Base-by-base conservation (phyloP, 2,797 vertebrate genomes). In the Pangasius macronema region DNA sequence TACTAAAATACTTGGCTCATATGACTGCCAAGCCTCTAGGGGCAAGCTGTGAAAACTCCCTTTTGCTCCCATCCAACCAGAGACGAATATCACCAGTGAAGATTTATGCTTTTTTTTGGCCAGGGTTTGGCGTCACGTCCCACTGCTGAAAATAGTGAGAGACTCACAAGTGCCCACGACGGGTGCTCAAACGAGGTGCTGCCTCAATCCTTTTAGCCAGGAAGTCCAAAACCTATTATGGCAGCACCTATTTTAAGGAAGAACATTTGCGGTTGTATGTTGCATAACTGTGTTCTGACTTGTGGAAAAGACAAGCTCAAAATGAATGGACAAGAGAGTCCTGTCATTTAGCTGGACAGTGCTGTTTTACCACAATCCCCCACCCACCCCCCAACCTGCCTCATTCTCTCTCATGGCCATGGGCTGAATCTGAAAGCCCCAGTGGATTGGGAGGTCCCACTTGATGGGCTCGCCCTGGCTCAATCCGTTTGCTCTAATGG, bases 371-470 rank as follows among this genome's bases (percentile, higher is more conserved):
- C 67, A 72, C 14, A 83, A 14, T 2, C 30, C n/a, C 51, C 3
- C 18, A 1, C 75, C 22, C 76, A 33, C 77, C 13, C 53, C 9
- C 83, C 88, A 87, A 76, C 57, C 5, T 61, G 68, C 86, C 68
- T 87, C 30, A 16, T 30, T 76, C 63, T 70, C 27, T 86, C 68
- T 86, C 51, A 61, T 80, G 65, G 30, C 82, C 77, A 70, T 80
- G 67, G 33, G n/a, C 87, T 57, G 88, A 75, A 85, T 87, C 84
- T 82, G 63, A 88, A 88, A 63, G 30, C 85, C 87, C 84, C 87
- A 92, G 93, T 92, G 92, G 89, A 92, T 72, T 67, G 49, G 88
- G 91, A 88, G 88, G 90, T 92, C 92, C 88, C 92, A 91, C 86
- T 87, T 89, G 82, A 89, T 93, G 89, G 85, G 89, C 93, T 92